A percentile compares a stretch with the other conserved stretches of the same genome.
Evolutionary conservation across 2,888 invertebrate species (phyloP).

Genomic region (Brenthis hecate): DNA sequence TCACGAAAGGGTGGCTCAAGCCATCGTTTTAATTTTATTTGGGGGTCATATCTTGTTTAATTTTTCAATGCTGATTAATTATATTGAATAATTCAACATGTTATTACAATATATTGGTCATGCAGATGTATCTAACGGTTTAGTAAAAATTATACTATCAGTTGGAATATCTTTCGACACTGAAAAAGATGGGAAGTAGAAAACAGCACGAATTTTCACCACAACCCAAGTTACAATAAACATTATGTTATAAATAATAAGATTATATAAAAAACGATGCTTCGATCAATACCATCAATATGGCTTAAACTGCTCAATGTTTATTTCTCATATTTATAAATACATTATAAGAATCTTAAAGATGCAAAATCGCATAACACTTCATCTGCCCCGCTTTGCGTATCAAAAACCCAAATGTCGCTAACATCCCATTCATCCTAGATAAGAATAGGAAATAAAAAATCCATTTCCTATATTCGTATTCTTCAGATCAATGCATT

Average conservation of each 20-base stretch:
- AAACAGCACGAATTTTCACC: neutral
- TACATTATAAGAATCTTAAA: constrained; percentile 18
- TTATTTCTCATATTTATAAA: constrained; percentile 22
- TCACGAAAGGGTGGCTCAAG: constrained; percentile 64
- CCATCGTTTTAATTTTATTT: constrained; percentile 28
- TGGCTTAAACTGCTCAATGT: constrained; percentile 17
- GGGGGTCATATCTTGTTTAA: constrained; percentile 31
- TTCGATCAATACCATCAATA: constrained; percentile 7
- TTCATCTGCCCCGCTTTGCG: constrained; percentile 14
- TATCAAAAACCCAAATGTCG: constrained; percentile 23
- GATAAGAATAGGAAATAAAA: constrained; percentile 54
- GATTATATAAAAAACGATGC: constrained; percentile 13
- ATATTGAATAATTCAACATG: constrained; percentile 10
- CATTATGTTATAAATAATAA: constrained; percentile 11
- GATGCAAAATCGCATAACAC: constrained; percentile 10
- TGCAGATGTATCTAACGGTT: neutral
- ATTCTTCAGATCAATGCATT: constrained; percentile 65
- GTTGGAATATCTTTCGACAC: too few species aligned
- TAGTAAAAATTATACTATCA: too few species aligned
- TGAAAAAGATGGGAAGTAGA: neutral
- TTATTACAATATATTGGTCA: neutral
- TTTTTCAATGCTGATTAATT: constrained; percentile 23
- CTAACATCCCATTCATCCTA: constrained; percentile 29
- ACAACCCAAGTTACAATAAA: neutral
- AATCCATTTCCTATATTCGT: constrained; percentile 69